These are phyloP conservation scores for Clarias batrachus DNA, from an alignment of 2,113 vertebrate genomes.

Conservation along the genomic window DNA sequence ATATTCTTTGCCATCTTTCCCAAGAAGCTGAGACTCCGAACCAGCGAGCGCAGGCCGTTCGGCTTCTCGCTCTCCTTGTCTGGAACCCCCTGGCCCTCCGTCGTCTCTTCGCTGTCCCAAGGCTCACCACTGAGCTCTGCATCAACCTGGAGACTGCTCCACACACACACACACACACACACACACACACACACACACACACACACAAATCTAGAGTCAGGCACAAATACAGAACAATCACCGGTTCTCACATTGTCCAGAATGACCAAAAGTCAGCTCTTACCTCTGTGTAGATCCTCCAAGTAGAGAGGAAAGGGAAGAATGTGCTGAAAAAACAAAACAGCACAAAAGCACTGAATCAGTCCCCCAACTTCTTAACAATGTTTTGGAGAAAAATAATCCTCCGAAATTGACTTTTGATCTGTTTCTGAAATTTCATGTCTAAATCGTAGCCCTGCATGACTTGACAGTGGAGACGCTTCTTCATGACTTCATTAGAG, in stretches of 20 bases:
- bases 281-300: constrained; percentile 49
- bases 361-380: constrained; percentile 1
- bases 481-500: not conserved
- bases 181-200: constrained; percentile 31
- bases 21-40: constrained; percentile 77
- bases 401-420: not conserved
- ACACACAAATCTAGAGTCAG: constrained; percentile 2
- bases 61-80: constrained; percentile 43
- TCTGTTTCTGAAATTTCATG: not conserved
- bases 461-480: not conserved
- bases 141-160: constrained; percentile 48
- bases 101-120: constrained; percentile 55
- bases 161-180: constrained; percentile 31
- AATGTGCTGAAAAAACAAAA: not conserved
- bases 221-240: not conserved
- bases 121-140: constrained; percentile 42
- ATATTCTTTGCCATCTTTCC: constrained; percentile 75
- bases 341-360: not conserved
- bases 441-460: not conserved
- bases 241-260: not conserved
- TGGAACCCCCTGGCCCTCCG: constrained; percentile 39
- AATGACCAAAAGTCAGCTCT: not conserved
- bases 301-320: constrained; percentile 29
- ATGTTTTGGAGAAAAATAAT: not conserved
- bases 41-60: constrained; percentile 59